These are phyloP conservation scores for Amblyteles armatorius DNA, from an alignment of 2,888 invertebrate genomes.

Conservation along the genomic window DNA sequence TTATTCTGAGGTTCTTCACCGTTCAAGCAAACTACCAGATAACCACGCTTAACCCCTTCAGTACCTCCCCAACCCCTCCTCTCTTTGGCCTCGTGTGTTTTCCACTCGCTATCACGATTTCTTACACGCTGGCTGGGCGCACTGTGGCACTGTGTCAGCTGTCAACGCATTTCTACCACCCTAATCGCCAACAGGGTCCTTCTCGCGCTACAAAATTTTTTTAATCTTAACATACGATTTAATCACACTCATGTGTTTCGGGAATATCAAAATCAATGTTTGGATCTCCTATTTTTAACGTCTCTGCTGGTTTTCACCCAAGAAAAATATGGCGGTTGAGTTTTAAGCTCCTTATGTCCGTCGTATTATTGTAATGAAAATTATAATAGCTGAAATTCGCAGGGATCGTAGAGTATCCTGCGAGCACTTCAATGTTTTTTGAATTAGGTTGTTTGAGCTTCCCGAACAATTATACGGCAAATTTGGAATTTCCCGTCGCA, in stretches of 20 bases:
- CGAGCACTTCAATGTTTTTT: slow-evolving; percentile 43
- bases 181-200: slow-evolving; percentile 5
- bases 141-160: slow-evolving; percentile 22
- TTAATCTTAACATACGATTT: neutral
- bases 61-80: neutral
- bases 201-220: neutral
- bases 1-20: neutral
- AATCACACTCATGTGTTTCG: neutral
- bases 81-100: slow-evolving; percentile 14
- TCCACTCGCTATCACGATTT: slow-evolving; percentile 15
- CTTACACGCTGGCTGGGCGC: neutral
- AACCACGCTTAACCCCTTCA: slow-evolving; percentile 2
- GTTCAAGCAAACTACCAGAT: neutral
- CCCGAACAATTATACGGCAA: neutral
- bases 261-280: neutral
- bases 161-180: neutral
- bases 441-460: neutral
- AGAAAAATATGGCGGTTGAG: no score
- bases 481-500: neutral
- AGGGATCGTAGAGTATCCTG: neutral
- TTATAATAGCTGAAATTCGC: neutral
- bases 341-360: no score
- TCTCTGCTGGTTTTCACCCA: neutral
- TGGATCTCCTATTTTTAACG: neutral
- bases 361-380: neutral